Percentiles rank a stretch among this genome's conserved stretches.
Conservation (phyloP, 2,113 vertebrate genomes). For the Acanthochromis polyacanthus region DNA sequence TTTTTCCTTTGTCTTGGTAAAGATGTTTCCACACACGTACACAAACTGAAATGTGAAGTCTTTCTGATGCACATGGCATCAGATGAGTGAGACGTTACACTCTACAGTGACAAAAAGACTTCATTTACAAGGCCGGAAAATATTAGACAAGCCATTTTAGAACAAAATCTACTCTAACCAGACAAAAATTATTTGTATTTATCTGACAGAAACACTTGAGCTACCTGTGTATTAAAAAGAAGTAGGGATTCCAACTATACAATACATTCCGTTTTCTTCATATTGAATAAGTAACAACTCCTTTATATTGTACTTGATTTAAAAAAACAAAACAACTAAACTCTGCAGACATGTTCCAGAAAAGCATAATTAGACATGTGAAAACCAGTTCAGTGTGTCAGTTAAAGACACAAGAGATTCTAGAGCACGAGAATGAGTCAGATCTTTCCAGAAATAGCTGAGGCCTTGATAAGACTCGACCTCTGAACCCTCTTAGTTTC, state of each 20-base stretch:
- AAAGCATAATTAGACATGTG: background rate
- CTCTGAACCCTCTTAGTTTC: constrained; percentile 14
- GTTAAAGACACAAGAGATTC: background rate
- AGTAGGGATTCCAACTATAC: too few relatives aligned
- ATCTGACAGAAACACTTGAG: too few relatives aligned
- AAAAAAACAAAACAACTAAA: too few relatives aligned
- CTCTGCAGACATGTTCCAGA: background rate
- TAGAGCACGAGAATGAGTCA: constrained; percentile 17
- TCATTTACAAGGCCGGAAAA: too few relatives aligned
- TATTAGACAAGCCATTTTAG: too few relatives aligned
- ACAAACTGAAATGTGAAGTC: too few relatives aligned
- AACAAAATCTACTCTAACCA: too few relatives aligned
- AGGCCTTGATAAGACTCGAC: constrained; percentile 29
- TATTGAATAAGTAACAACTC: background rate
- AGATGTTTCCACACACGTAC: background rate
- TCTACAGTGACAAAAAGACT: too few relatives aligned
- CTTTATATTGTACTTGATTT: background rate
- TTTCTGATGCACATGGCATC: too few relatives aligned
- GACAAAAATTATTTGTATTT: too few relatives aligned
- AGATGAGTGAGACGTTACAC: too few relatives aligned
- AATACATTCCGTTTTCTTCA: background rate
- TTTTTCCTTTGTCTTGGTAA: background rate
- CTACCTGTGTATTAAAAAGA: too few relatives aligned
- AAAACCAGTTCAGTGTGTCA: background rate
- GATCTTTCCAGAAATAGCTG: constrained; percentile 41